Evolutionary conservation across 2,113 vertebrate genomes (phyloP).

Genomic region (Channa argus): DNA sequence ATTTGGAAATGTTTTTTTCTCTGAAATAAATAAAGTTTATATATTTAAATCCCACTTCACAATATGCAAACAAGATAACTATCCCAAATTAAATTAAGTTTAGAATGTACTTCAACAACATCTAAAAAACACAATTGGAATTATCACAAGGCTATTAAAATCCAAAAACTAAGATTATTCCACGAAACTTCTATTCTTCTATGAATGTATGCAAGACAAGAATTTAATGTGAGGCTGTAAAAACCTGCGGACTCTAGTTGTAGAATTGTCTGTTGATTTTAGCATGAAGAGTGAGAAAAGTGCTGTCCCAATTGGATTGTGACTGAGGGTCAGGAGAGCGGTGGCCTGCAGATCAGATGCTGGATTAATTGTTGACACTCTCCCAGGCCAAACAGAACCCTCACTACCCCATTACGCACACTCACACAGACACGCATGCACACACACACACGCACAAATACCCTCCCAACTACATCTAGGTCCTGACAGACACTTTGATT

Average conservation of each 20-base stretch:
- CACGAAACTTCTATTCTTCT: neutral
- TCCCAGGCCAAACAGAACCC: slow-evolving; percentile 90
- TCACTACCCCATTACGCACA: slow-evolving; percentile 63
- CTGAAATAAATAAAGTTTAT: slow-evolving; percentile 44
- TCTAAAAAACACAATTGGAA: neutral
- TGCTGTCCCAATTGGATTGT: slow-evolving; percentile 65
- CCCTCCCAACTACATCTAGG: slow-evolving; percentile 65
- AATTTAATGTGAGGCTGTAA: neutral
- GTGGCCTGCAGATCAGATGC: slow-evolving; percentile 85
- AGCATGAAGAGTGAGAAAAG: slow-evolving; percentile 27
- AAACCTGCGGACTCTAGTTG: neutral
- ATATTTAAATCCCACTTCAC: slow-evolving; percentile 25
- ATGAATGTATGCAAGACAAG: neutral
- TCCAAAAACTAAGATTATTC: too few relatives aligned
- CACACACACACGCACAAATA: slow-evolving; percentile 39
- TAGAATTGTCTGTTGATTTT: slow-evolving; percentile 56
- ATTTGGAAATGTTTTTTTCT: slow-evolving; percentile 7
- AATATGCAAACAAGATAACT: neutral
- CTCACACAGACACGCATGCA: too few relatives aligned
- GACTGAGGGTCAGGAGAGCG: slow-evolving; percentile 74
- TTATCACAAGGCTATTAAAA: too few relatives aligned
- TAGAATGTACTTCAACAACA: neutral
- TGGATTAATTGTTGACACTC: slow-evolving; percentile 94
- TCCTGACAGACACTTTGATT: slow-evolving; percentile 95
- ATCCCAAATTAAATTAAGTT: neutral